Evolutionary conservation across 2,797 vertebrate genomes (phyloP).

Genomic region (Manis pentadactyla): DNA sequence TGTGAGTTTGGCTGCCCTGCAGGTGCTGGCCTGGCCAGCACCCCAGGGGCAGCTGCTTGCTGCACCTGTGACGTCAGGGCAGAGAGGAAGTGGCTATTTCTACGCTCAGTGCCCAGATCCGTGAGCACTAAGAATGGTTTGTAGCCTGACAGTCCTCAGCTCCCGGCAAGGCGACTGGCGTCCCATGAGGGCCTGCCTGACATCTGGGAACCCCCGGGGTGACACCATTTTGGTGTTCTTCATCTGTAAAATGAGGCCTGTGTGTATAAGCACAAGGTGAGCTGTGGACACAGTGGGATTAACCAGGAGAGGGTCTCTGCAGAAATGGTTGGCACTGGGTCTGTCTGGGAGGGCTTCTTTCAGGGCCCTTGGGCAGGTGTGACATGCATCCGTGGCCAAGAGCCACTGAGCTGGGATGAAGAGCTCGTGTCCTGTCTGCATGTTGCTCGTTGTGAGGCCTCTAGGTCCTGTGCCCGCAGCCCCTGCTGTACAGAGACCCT

Average conservation of each 20-base stretch:
- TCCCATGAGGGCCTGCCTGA: too few species aligned
- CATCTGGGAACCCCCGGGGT: rapidly evolving
- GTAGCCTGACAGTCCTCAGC: constrained; percentile 28
- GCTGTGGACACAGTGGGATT: rapidly evolving
- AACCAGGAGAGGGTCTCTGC: neutral
- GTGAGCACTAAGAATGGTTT: constrained; percentile 80
- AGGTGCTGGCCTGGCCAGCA: constrained; percentile 61
- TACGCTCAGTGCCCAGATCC: constrained; percentile 73
- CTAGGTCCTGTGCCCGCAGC: rapidly evolving
- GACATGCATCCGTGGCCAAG: rapidly evolving
- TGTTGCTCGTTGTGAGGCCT: neutral
- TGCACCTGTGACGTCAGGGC: constrained; percentile 70
- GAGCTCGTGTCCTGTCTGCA: neutral
- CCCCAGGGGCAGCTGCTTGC: constrained; percentile 68
- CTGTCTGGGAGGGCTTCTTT: too few species aligned
- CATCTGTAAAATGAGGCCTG: rapidly evolving
- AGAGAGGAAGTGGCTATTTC: constrained; percentile 77
- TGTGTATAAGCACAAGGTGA: rapidly evolving
- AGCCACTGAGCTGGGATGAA: rapidly evolving
- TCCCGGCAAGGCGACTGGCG: too few species aligned
- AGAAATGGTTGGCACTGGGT: rapidly evolving
- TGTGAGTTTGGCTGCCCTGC: neutral
- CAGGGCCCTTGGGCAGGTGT: neutral
- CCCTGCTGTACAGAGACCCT: neutral
- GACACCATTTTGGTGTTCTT: rapidly evolving